These are phyloP conservation scores for Nomada goodeniana DNA, from an alignment of 2,888 invertebrate species.

Conservation along the genomic window DNA sequence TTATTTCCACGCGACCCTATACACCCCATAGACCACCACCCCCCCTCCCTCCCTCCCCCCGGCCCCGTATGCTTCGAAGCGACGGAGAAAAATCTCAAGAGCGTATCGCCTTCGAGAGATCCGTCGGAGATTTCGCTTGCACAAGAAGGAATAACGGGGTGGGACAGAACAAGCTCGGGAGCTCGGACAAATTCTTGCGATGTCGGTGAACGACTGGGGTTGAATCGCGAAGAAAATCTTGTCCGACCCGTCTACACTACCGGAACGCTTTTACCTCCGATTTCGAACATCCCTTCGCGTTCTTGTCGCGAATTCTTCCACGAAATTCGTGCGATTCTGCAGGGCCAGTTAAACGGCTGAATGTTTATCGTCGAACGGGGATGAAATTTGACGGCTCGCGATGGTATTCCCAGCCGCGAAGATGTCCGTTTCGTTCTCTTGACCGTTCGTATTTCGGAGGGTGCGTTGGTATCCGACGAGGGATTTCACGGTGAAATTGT, in stretches of 20 bases:
- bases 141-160: slow-evolving; percentile 47
- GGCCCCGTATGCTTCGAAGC: slow-evolving; percentile 32
- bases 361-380: slow-evolving; percentile 6
- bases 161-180: slow-evolving; percentile 60
- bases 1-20: slow-evolving; percentile 71
- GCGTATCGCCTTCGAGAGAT: slow-evolving; percentile 71
- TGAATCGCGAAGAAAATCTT: slow-evolving; percentile 57
- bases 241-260: slow-evolving; percentile 34
- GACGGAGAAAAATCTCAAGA: slow-evolving; percentile 76
- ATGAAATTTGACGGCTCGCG: not conserved
- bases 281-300: slow-evolving; percentile 46
- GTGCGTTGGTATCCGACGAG: too few relatives aligned
- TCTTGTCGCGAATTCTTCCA: slow-evolving; percentile 39
- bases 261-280: slow-evolving; percentile 52
- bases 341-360: slow-evolving; percentile 1
- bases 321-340: not conserved
- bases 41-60: not conserved
- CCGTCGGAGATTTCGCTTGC: slow-evolving; percentile 66
- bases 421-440: not conserved
- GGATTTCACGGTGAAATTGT: too few relatives aligned
- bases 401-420: not conserved
- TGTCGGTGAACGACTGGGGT: slow-evolving; percentile 49
- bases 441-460: too few relatives aligned
- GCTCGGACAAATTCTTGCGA: slow-evolving; percentile 69
- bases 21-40: too few relatives aligned